Evolutionary conservation across 2,113 vertebrate species (phyloP).

Genomic region (Dromiciops gliroides): DNA sequence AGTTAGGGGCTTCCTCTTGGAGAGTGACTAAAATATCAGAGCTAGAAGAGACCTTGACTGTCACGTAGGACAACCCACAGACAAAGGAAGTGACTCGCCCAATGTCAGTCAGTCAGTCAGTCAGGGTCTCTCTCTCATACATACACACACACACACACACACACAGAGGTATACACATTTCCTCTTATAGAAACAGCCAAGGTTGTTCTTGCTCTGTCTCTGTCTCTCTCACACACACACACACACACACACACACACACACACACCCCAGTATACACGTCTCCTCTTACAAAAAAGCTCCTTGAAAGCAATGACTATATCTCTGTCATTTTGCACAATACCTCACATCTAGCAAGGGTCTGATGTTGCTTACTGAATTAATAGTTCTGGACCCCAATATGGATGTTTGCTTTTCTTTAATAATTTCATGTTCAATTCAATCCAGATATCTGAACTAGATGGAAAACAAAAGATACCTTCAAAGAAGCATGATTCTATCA

Average conservation of each 20-base stretch:
- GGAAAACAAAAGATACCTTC: neutral
- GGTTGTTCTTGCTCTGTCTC: no score
- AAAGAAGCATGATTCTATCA: neutral
- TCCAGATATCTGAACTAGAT: neutral
- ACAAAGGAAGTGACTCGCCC: neutral
- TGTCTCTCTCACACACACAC: no score
- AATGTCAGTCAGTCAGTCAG: no score
- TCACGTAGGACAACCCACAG: neutral
- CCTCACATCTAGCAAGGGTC: neutral
- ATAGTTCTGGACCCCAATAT: neutral
- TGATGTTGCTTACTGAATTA: neutral
- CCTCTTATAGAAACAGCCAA: no score
- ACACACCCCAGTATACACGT: no score
- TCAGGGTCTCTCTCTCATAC: no score
- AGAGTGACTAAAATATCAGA: neutral
- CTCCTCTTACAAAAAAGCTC: neutral
- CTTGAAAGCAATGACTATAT: neutral
- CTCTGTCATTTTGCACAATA: neutral
- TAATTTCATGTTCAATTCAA: neutral
- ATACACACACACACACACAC: no score
- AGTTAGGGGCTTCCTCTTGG: neutral
- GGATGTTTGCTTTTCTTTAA: neutral
- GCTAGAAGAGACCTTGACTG: neutral
- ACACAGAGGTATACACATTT: no score
- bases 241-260: no score